Conservation (phyloP, 1,140 invertebrate species). For the Archivesica marissinica region DNA sequence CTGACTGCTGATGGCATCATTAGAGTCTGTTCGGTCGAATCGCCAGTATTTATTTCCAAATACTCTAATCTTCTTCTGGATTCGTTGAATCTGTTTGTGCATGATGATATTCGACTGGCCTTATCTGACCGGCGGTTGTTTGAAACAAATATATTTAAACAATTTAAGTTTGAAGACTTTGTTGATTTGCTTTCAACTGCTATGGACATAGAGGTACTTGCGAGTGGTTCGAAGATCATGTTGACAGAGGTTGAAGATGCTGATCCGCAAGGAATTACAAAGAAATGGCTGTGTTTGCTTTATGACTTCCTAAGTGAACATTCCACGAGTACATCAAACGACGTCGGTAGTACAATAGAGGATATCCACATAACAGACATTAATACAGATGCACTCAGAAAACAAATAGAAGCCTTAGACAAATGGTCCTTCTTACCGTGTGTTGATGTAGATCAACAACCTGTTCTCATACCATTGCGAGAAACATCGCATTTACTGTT, state of each 20-base stretch:
- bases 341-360: background rate
- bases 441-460: background rate
- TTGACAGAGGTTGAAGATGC: background rate
- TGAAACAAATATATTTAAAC: background rate
- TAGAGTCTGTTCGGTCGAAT: background rate
- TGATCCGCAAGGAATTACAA: background rate
- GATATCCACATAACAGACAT: background rate
- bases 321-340: background rate
- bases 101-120: background rate
- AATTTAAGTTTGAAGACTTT: background rate
- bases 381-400: background rate
- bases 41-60: background rate
- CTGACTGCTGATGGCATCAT: background rate
- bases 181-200: background rate
- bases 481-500: background rate
- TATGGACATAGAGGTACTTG: background rate
- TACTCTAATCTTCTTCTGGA: background rate
- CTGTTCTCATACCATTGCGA: background rate
- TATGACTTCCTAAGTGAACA: slow-evolving; percentile 23
- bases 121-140: background rate
- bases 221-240: background rate
- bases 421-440: slow-evolving; percentile 35
- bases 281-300: background rate
- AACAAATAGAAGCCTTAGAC: slow-evolving; percentile 1
- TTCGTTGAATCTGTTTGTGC: background rate